Conservation (phyloP, 2,797 vertebrate species). For the Buphagus erythrorhynchus region DNA sequence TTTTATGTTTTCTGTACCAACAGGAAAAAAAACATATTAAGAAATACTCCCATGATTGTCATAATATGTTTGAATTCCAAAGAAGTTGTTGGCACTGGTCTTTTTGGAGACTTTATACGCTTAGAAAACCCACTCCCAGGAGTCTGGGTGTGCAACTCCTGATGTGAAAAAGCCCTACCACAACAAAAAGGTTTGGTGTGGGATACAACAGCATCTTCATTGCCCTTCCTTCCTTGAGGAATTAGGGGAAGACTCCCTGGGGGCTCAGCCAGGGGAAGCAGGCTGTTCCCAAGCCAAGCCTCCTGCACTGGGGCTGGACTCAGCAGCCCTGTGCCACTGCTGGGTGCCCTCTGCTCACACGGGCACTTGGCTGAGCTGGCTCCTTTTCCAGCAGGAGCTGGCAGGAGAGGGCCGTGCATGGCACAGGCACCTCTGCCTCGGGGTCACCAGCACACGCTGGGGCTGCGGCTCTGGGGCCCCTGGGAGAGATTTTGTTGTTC, state of each 20-base stretch:
- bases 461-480: fast-evolving
- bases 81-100: background rate
- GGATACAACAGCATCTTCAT: background rate
- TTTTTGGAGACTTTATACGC: background rate
- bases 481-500: background rate
- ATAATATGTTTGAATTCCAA: background rate
- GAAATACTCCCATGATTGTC: background rate
- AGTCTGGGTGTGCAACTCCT: background rate
- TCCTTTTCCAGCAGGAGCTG: background rate
- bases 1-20: background rate
- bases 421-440: fast-evolving
- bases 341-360: fast-evolving
- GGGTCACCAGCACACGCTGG: fast-evolving
- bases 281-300: background rate
- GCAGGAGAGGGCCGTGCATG: fast-evolving
- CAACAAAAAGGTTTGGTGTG: fast-evolving
- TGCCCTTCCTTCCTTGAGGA: background rate
- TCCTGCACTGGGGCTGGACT: fast-evolving
- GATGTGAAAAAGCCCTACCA: background rate
- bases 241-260: background rate
- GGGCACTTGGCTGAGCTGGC: fast-evolving
- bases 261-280: background rate
- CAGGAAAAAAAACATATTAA: background rate
- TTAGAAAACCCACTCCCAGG: background rate
- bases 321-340: fast-evolving